Conservation (phyloP, 2,888 invertebrate genomes). For the Zele albiditarsus region DNA sequence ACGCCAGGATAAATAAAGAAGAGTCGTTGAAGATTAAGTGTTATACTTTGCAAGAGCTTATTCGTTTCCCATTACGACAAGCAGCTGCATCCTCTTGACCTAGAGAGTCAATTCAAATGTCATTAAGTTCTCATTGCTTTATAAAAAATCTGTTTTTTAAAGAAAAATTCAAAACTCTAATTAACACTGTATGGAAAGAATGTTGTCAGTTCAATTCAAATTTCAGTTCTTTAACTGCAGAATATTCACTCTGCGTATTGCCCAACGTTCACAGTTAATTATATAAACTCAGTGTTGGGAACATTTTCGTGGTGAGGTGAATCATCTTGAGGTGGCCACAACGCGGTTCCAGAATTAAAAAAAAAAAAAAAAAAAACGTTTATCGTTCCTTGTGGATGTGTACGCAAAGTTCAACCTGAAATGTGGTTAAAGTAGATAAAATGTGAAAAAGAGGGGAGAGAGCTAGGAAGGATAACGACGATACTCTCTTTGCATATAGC, state of each 20-base stretch:
- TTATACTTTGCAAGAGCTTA: background rate
- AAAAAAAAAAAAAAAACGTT: background rate
- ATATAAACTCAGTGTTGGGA: background rate
- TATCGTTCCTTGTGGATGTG: background rate
- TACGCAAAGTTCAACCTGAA: background rate
- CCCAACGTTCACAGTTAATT: background rate
- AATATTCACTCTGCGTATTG: background rate
- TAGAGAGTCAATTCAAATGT: background rate
- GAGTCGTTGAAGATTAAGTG: background rate
- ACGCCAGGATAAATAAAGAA: background rate
- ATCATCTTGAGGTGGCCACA: background rate
- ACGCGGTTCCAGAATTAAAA: background rate
- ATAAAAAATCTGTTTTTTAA: background rate
- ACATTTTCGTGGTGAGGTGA: background rate
- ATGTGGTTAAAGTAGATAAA: background rate
- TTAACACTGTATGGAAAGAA: too few species aligned
- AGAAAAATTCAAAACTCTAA: background rate
- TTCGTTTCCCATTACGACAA: background rate
- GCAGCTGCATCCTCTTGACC: background rate
- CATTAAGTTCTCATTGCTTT: background rate
- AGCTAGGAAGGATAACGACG: background rate
- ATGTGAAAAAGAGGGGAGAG: background rate
- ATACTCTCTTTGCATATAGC: background rate
- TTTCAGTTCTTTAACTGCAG: too few species aligned
- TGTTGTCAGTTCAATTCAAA: too few species aligned